A percentile compares a stretch with the other conserved stretches of the same genome.
These are phyloP conservation scores for Drosophila elegans DNA, from an alignment of 1,140 invertebrate genomes.

Conservation along the genomic window DNA sequence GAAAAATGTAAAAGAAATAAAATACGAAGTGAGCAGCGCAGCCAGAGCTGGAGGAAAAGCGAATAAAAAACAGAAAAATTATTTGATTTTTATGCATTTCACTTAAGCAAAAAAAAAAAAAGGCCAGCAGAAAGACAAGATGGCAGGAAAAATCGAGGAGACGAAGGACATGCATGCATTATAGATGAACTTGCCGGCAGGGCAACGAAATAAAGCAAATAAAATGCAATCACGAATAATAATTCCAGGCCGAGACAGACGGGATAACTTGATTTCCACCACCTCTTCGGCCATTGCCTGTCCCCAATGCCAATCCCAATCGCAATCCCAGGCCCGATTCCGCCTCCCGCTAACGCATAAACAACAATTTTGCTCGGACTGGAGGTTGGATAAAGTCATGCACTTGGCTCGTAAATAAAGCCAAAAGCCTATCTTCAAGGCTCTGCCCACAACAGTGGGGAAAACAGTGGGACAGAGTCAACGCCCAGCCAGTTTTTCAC, in stretches of 20 bases:
- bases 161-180: slow-evolving; percentile 64
- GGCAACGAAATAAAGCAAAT: slow-evolving; percentile 71
- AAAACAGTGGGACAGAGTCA: slow-evolving; percentile 13
- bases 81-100: slow-evolving; percentile 82
- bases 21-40: slow-evolving; percentile 16
- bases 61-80: slow-evolving; percentile 79
- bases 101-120: slow-evolving; percentile 70
- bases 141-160: neutral
- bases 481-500: slow-evolving; percentile 32
- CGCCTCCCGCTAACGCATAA: slow-evolving; percentile 47
- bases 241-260: slow-evolving; percentile 65
- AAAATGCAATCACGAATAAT: slow-evolving; percentile 81
- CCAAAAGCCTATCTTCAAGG: slow-evolving; percentile 61
- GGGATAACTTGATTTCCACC: slow-evolving; percentile 68
- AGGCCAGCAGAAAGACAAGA: slow-evolving; percentile 32
- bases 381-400: slow-evolving; percentile 54
- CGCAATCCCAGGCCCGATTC: neutral
- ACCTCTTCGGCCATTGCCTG: neutral
- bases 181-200: slow-evolving; percentile 72
- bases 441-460: slow-evolving; percentile 33
- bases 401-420: slow-evolving; percentile 71
- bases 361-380: slow-evolving; percentile 55
- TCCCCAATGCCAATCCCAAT: neutral
- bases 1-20: slow-evolving; percentile 30
- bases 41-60: slow-evolving; percentile 1